Evolutionary conservation across 2,113 vertebrate species (phyloP).

Genomic region (Lampris incognitus): DNA sequence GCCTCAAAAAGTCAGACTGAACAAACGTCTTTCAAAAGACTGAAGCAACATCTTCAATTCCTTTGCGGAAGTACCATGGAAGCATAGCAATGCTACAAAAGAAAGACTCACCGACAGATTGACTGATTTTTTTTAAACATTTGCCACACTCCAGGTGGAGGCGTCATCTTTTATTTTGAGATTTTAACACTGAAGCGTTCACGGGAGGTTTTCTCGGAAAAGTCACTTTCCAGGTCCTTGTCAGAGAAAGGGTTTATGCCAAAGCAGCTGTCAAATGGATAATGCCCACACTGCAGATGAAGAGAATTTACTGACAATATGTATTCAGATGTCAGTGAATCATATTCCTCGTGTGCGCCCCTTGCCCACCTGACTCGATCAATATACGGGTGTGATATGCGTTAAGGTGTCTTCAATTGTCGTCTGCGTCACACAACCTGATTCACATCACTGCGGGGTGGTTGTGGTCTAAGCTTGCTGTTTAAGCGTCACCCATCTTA

Average conservation of each 20-base stretch:
- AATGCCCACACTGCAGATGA: constrained; percentile 63
- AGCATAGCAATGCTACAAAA: neutral
- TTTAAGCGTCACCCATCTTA: constrained; percentile 56
- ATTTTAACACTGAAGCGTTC: constrained; percentile 29
- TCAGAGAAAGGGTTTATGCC: constrained; percentile 25
- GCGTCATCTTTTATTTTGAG: constrained; percentile 17
- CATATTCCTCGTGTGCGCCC: constrained; percentile 54
- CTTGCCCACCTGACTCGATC: constrained; percentile 65
- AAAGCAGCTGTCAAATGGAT: constrained; percentile 60
- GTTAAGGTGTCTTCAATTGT: constrained; percentile 65
- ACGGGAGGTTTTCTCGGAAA: neutral
- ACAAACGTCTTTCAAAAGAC: too few species aligned
- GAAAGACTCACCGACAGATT: neutral
- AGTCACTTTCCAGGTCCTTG: constrained; percentile 26
- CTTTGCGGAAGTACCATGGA: neutral
- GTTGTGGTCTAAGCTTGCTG: constrained; percentile 58
- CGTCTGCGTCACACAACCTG: constrained; percentile 37
- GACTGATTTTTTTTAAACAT: constrained; percentile 4
- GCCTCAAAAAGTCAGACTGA: too few species aligned
- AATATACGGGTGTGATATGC: constrained; percentile 60
- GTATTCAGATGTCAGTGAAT: constrained; percentile 58
- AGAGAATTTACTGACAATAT: constrained; percentile 73
- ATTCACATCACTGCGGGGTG: constrained; percentile 56
- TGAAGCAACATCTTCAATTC: neutral
- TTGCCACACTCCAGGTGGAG: neutral